Percentiles rank a stretch among this genome's conserved stretches.
Evolutionary conservation across 2,888 invertebrate species (phyloP).

Genomic region (Rosalia funebris): DNA sequence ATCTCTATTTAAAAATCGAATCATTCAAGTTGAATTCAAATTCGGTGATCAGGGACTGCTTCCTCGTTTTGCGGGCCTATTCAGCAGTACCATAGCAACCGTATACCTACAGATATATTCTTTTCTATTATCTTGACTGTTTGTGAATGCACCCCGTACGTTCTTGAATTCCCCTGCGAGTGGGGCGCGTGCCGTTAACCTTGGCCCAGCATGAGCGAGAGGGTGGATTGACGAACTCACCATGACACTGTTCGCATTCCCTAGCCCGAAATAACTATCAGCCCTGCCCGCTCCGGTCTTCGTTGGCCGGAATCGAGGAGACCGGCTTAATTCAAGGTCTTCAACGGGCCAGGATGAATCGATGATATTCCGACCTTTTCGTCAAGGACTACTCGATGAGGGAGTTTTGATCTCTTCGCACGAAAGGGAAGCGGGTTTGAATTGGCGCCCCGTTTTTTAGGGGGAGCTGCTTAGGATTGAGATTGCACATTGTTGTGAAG

Average conservation of each 20-base stretch:
- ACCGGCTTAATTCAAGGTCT: conserved; percentile 42
- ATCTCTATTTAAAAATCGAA: no score
- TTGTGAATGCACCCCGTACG: neutral
- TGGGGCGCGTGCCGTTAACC: conserved; percentile 46
- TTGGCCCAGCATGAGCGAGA: conserved; percentile 40
- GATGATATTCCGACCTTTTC: conserved; percentile 34
- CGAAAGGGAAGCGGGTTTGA: conserved; percentile 7
- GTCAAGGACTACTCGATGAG: conserved; percentile 15
- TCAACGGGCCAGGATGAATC: conserved; percentile 33
- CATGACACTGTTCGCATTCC: conserved; percentile 28
- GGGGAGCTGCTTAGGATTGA: no score
- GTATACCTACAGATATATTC: neutral
- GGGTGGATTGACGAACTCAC: conserved; percentile 17
- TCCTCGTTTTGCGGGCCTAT: no score
- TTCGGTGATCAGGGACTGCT: no score
- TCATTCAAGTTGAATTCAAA: no score
- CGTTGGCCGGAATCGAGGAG: conserved; percentile 22
- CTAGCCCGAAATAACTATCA: conserved; percentile 37
- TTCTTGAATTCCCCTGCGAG: conserved; percentile 27
- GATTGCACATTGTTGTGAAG: no score
- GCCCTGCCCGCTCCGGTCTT: conserved; percentile 27
- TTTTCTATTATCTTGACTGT: neutral
- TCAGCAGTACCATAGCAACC: no score
- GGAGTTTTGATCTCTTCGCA: neutral
- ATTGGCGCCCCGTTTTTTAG: conserved; percentile 2